Evolutionary conservation across 2,888 invertebrate genomes (phyloP), one percentile per base, ranked within the genome.

Genomic region (Hololepta plana): DNA sequence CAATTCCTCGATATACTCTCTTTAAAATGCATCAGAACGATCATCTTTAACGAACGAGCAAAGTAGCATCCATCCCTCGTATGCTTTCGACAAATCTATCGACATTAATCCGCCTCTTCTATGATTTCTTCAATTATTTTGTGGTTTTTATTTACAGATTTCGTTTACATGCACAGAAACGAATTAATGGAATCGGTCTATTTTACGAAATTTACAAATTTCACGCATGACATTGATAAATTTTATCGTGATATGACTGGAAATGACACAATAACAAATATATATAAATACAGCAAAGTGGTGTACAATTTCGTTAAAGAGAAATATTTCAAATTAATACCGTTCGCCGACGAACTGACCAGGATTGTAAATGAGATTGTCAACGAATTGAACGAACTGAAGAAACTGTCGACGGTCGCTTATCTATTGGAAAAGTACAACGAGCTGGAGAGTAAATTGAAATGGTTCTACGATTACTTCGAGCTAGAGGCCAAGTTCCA

Each of bases 111-210:
- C n/a, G n/a, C n/a, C n/a, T n/a, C n/a, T n/a, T n/a, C n/a, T n/a
- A n/a, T n/a, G n/a, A n/a, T n/a, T n/a, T n/a, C n/a, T n/a, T n/a
- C n/a, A n/a, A n/a, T n/a, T n/a, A n/a, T n/a, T n/a, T n/a, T n/a
- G n/a, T n/a, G n/a, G n/a, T 30, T 27, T 23, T n/a, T n/a, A n/a
- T n/a, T 49, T 49, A 27, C 41, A 62, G 79, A 82, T 43, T 85
- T 82, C 49, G 64, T 85, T 38, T 80, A 84, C 39, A 71, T 76
- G 30, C 66, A 80, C 3, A 73, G 74, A 24, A 75, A 72, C 32
- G 82, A 84, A 45, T 52, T 87, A 32, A 72, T 81, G 2, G 73
- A 72, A 26, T 79, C 80, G 1, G 76, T 79, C 0, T 84, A 82
- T 41, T 85, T 81, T 44, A 73, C 72, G 37, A 73, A 75, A 39